Evolutionary conservation across 1,140 invertebrate species (phyloP).

Genomic region (Zaprionus vittiger): DNA sequence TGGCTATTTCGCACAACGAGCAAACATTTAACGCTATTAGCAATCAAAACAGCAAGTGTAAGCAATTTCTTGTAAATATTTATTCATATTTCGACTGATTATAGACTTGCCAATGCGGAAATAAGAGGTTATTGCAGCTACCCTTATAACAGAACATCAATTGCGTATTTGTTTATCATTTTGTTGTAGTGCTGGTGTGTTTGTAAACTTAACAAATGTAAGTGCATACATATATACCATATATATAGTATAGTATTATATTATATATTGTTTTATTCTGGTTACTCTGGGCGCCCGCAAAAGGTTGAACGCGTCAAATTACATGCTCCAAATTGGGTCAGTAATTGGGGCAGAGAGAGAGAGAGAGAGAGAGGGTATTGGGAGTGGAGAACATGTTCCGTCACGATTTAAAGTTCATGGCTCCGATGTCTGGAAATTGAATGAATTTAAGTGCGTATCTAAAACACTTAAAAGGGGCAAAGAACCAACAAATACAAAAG

Average conservation of each 20-base stretch:
- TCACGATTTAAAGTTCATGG: conserved; percentile 34
- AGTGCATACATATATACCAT: neutral
- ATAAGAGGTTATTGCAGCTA: neutral
- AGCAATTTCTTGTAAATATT: conserved; percentile 28
- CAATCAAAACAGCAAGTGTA: neutral
- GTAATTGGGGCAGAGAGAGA: neutral
- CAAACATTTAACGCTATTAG: neutral
- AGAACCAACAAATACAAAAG: neutral
- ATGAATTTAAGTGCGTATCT: conserved; percentile 63
- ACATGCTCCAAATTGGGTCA: conserved; percentile 33
- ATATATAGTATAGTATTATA: neutral
- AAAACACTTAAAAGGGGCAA: conserved; percentile 35
- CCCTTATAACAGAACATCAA: conserved; percentile 19
- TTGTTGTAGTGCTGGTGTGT: conserved; percentile 59
- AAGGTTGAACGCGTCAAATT: conserved; percentile 65
- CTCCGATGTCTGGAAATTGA: conserved; percentile 46
- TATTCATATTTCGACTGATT: conserved; percentile 16
- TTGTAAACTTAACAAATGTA: conserved; percentile 50
- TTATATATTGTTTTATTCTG: neutral
- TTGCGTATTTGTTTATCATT: conserved; percentile 69
- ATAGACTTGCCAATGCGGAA: neutral
- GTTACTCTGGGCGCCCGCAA: conserved; percentile 25
- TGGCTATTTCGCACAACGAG: neutral
- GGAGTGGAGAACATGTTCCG: neutral
- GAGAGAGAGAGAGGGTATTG: neutral